Conservation (phyloP, 1,140 invertebrate genomes). For the Myzus persicae region DNA sequence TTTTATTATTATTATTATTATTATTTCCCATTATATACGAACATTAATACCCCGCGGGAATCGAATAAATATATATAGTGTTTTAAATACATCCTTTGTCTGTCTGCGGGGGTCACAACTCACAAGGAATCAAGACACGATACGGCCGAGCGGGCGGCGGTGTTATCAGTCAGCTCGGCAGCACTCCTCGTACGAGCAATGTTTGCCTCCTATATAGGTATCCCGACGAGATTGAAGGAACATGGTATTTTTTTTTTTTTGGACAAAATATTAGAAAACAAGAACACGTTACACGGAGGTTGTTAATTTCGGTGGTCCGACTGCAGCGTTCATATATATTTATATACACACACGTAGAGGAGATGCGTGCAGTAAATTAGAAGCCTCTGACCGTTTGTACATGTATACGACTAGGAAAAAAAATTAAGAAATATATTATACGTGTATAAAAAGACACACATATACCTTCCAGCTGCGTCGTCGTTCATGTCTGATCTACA, state of each 20-base stretch:
- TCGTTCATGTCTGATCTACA: conserved; percentile 29
- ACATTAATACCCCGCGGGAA: conserved; percentile 9
- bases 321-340: neutral
- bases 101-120: conserved; percentile 1
- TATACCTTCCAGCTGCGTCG: conserved; percentile 46
- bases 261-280: conserved; percentile 25
- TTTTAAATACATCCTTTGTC: conserved; percentile 34
- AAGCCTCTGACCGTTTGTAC: neutral
- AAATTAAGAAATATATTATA: conserved; percentile 35
- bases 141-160: neutral
- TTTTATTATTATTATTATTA: neutral
- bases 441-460: conserved; percentile 32
- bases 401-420: conserved; percentile 20
- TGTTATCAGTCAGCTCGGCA: neutral
- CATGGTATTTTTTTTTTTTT: neutral
- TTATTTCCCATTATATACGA: neutral
- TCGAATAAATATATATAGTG: neutral
- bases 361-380: conserved; percentile 55
- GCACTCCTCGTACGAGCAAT: neutral
- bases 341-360: neutral
- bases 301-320: conserved; percentile 54
- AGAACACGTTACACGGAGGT: conserved; percentile 8
- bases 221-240: neutral
- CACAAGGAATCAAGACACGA: neutral
- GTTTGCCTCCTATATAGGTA: neutral